Evolutionary conservation across 2,888 invertebrate species (phyloP).

Genomic region (Cheilosia impressa): DNA sequence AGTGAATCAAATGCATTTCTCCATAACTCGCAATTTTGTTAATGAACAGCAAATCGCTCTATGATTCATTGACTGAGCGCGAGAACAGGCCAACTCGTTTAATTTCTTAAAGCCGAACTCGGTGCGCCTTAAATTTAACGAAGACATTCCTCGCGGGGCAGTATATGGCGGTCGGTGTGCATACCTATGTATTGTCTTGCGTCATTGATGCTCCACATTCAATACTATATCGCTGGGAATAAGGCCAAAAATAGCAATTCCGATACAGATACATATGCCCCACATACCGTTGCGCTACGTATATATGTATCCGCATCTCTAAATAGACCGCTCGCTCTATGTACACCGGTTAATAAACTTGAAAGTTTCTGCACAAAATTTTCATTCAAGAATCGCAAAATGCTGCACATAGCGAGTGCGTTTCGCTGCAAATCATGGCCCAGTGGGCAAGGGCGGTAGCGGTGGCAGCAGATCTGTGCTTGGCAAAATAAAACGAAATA

Average conservation of each 20-base stretch:
- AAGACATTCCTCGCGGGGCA: conserved; percentile 31
- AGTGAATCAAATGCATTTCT: neutral
- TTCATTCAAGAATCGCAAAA: conserved; percentile 69
- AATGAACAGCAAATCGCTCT: too few relatives aligned
- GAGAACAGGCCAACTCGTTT: neutral
- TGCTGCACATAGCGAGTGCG: conserved; percentile 50
- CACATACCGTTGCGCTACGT: neutral
- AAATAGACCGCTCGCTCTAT: conserved; percentile 26
- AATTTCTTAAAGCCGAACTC: conserved; percentile 23
- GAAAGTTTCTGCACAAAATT: conserved; percentile 67
- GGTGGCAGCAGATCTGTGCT: conserved; percentile 26
- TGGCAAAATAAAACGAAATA: conserved; percentile 36
- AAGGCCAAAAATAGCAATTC: conserved; percentile 57
- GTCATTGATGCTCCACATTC: conserved; percentile 72
- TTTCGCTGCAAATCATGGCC: conserved; percentile 45
- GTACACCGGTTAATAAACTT: conserved; percentile 73
- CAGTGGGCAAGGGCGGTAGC: neutral
- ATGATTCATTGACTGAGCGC: neutral
- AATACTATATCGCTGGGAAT: conserved; percentile 55
- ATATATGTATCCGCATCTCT: conserved; percentile 27
- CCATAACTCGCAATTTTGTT: too few relatives aligned
- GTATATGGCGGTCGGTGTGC: conserved; percentile 31
- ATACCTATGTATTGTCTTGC: conserved; percentile 57
- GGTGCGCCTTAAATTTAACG: conserved; percentile 44
- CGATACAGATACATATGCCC: conserved; percentile 30